Percentiles rank a stretch among this genome's conserved stretches.
phyloP scores from a whole-genome alignment of 2,888 invertebrate species.

The Torymus texanus region DNA sequence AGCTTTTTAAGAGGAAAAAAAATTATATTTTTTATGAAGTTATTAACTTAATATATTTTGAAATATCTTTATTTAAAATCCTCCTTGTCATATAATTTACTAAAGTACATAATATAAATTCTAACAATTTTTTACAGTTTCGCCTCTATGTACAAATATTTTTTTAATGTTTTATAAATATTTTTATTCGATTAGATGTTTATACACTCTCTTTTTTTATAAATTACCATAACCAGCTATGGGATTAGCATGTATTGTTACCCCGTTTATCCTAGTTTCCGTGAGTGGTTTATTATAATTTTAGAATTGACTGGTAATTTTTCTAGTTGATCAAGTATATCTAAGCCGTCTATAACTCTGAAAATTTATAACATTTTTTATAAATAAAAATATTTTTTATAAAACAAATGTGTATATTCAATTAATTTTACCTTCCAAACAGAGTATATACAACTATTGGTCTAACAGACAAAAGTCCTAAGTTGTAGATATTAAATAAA shows the following conservation, averaged over 20 bases:
- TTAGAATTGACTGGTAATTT: constrained; percentile 96
- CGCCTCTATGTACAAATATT: constrained; percentile 35
- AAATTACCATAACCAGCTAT: constrained; percentile 82
- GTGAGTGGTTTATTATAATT: constrained; percentile 90
- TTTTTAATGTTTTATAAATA: constrained; percentile 27
- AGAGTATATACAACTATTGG: too few relatives aligned
- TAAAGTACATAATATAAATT: too few relatives aligned
- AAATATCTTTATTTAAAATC: too few relatives aligned
- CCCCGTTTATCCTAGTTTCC: constrained; percentile 89
- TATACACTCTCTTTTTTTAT: constrained; percentile 14
- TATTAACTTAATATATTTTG: too few relatives aligned
- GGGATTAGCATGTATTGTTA: constrained; percentile 99
- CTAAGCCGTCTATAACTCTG: constrained; percentile 98
- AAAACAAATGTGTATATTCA: constrained; percentile 29
- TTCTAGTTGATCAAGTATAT: constrained; percentile 96
- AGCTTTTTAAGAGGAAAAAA: too few relatives aligned
- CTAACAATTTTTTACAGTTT: constrained; percentile 14
- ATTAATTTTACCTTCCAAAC: too few relatives aligned
- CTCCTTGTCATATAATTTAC: too few relatives aligned
- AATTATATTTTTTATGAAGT: too few relatives aligned
- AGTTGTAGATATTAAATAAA: too few relatives aligned
- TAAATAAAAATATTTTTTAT: constrained; percentile 17
- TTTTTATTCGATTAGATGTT: constrained; percentile 24
- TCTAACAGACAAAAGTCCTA: too few relatives aligned
- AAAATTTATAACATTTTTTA: constrained; percentile 67